Base-by-base conservation (phyloP, 2,888 invertebrate genomes). In the Oscheius onirici region DNA sequence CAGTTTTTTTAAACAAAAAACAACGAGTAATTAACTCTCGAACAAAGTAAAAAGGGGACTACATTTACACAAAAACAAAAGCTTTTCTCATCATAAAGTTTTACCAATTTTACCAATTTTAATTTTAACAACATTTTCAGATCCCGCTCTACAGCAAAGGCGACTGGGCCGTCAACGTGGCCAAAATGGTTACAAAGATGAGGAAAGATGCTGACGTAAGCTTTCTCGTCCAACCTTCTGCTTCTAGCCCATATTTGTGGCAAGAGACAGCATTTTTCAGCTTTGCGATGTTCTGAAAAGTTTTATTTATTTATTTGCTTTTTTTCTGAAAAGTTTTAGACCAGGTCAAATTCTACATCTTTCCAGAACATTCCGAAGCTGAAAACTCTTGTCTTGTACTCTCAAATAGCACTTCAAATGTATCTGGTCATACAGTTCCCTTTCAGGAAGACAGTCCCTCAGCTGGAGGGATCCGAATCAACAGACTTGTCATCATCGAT, bases 401-500 rank as follows among this genome's bases (percentile, higher is more conserved):
- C 46, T n/a, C 3, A 46, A 46, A 17, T 17, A 17, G 15, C 3
- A n/a, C 13, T 46, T 13, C 17, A 3, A 46, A 34, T 34, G 8
- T 8, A 34, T n/a, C n/a, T n/a, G n/a, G 34, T 34, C 34, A 34
- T 8, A 34, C n/a, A n/a, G n/a, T n/a, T n/a, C n/a, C n/a, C n/a
- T n/a, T n/a, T n/a, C 28, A 63, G 63, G 46, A 63, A 17, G 63
- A 63, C 5, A 15, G n/a, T 11, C 63, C 49, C 24, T 63, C 63
- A 26, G 46, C 46, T 34, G 63, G 63, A 49, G 63, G 63, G n/a
- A 26, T 70, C 13, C 63, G 63, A 26, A 17, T 70, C 51, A 70
- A 70, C 41, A 49, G 70, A 43, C 15, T 70, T 2, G 90, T 99
- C 8, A 89, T 99, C 55, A 89, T 99, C 1, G 99, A 99, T 89